Percentiles rank a stretch among this genome's conserved stretches.
Evolutionary conservation across 2,888 invertebrate genomes (phyloP).

Genomic region (Tetranychus piercei): DNA sequence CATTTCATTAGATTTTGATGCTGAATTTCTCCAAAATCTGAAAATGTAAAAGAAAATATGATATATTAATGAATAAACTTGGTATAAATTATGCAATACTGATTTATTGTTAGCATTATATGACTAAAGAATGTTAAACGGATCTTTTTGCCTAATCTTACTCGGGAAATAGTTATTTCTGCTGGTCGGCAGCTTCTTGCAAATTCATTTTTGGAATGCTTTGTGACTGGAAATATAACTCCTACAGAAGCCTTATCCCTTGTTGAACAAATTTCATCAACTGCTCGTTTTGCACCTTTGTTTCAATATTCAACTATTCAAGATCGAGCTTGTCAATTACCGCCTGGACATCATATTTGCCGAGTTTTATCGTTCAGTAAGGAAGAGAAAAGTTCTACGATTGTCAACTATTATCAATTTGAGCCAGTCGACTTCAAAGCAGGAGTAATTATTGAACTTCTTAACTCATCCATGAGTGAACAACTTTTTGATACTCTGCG

Average conservation of each 20-base stretch:
- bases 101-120: too few relatives aligned
- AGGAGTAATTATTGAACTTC: constrained; percentile 49
- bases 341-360: constrained; percentile 46
- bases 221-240: constrained; percentile 61
- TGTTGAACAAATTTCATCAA: constrained; percentile 15
- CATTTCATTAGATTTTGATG: too few relatives aligned
- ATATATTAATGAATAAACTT: too few relatives aligned
- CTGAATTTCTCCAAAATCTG: too few relatives aligned
- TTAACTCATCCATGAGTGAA: constrained; percentile 31
- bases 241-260: constrained; percentile 42
- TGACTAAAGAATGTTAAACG: constrained; percentile 56
- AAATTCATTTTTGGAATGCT: constrained; percentile 48
- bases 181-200: constrained; percentile 44
- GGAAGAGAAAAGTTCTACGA: constrained; percentile 55
- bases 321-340: constrained; percentile 42
- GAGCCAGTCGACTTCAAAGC: constrained; percentile 42
- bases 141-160: constrained; percentile 34
- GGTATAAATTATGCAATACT: too few relatives aligned
- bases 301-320: neutral
- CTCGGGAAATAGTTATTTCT: constrained; percentile 39
- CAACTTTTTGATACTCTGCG: constrained; percentile 21
- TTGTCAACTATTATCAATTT: constrained; percentile 70
- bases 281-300: neutral
- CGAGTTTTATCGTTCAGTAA: constrained; percentile 39
- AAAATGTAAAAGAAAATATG: too few relatives aligned